Evolutionary conservation across 23 tunicate species (phyloP), one percentile per base, ranked within the genome.

Genomic region (Clavelina lepadiformis): DNA sequence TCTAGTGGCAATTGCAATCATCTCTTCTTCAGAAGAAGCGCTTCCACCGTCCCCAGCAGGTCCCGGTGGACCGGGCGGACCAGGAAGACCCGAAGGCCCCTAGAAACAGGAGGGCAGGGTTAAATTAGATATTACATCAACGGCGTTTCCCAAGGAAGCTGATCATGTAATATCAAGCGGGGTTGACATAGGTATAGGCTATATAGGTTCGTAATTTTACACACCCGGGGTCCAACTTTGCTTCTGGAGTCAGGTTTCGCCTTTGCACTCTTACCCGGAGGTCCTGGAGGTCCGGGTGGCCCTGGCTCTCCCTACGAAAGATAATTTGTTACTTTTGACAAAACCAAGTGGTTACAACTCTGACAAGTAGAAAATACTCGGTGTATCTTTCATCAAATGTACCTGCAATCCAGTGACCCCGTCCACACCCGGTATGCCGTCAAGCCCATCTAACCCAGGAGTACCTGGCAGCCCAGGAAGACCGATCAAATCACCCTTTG

Each of bases 51-150:
- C 37, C 18, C 74, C 83, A 35, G 62, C 46, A 25, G 44, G 51
- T 23, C 85, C 85, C 28, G 51, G 50, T 0, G 34, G 61, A 30
- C 85, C 85, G 25, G 85, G 61, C 23, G 70, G 76, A 13, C 85
- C 85, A 26, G 45, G 72, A 18, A 22, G 63, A 5, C 46, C 61
- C 45, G 37, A 58, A 23, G 68, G 80, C 13, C 79, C 79, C 79
- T 73, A 45, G 1, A 27, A 38, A n/a, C n/a, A n/a, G n/a, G n/a
- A n/a, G n/a, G n/a, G n/a, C n/a, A n/a, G n/a, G n/a, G n/a, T n/a
- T n/a, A n/a, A n/a, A n/a, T n/a, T n/a, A n/a, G n/a, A n/a, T n/a
- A n/a, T n/a, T n/a, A n/a, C n/a, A n/a, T n/a, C n/a, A n/a, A n/a
- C n/a, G n/a, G n/a, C n/a, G n/a, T n/a, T n/a, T n/a, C n/a, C n/a